Evolutionary conservation across 2,113 vertebrate genomes (phyloP), one percentile per base, ranked within the genome.

Genomic region (Pelusios castaneus): DNA sequence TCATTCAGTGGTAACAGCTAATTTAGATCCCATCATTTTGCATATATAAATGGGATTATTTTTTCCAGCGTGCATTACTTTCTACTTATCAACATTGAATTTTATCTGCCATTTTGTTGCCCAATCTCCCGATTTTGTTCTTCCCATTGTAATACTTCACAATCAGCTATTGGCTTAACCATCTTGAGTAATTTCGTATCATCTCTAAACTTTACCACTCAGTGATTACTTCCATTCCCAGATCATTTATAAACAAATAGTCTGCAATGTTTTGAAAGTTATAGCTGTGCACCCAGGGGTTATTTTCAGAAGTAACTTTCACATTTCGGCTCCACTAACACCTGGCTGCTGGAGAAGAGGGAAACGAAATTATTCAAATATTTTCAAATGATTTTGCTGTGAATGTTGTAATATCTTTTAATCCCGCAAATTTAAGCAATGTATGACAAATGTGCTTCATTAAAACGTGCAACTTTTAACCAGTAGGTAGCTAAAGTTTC

Each of bases 401-500:
- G 85, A 7, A 31, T 47, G 3, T 14, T 47, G 14, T 1, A 31
- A 77, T 54, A 56, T 63, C 67, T 92, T 31, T 83, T 51, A 82
- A 41, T 54, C 52, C 56, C 11, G 5, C 45, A 87, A 7, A 58
- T n/a, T 49, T 38, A 75, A 41, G 49, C 47, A 49, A 79, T 73
- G 49, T 1, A 1, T 43, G 27, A 51, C 73, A 77, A 70, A 54
- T 24, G 1, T 19, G 24, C 78, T 84, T 85, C 58, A 80, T 88
- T 77, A 90, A 95, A 95, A 89, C 2, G 14, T 45, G 81, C 83
- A 70, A 82, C 80, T 97, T 93, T 91, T 63, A 89, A 87, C 76
- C 4, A 58, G 38, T 5, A 80, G 56, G 67, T 76, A 85, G 90
- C 41, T 92, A 13, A 55, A 85, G 82, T 92, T 97, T 97, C 95